Percentiles rank a stretch among this genome's conserved stretches.
phyloP scores from a whole-genome alignment of 2,888 invertebrate species.

The Drosophila mettleri region DNA sequence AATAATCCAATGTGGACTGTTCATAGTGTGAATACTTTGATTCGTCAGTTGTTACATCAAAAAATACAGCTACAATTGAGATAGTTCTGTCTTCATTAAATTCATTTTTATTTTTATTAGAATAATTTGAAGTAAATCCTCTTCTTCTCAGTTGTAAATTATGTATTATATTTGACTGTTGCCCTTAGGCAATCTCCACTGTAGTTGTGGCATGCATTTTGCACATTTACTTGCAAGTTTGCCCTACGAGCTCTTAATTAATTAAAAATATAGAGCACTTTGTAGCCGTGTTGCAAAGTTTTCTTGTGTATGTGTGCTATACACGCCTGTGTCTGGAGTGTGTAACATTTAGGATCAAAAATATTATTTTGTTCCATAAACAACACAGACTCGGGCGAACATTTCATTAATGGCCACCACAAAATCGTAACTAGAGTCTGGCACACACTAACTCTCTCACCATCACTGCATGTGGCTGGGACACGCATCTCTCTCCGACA shows the following conservation, averaged over 20 bases:
- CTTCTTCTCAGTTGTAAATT: not conserved
- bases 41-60: not conserved
- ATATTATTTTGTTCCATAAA: constrained; percentile 44
- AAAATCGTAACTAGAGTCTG: constrained; percentile 18
- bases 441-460: not conserved
- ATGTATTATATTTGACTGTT: not conserved
- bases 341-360: constrained; percentile 28
- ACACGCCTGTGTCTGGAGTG: not conserved
- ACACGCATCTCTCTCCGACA: not conserved
- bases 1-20: not conserved
- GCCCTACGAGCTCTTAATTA: constrained; percentile 49
- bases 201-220: constrained; percentile 5
- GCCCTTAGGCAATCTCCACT: constrained; percentile 10
- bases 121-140: not conserved
- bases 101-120: not conserved
- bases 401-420: constrained; percentile 57
- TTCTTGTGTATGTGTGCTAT: not conserved
- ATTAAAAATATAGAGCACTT: constrained; percentile 47
- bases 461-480: not conserved
- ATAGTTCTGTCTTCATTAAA: too few species aligned
- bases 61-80: too few species aligned
- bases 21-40: not conserved
- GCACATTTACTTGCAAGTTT: constrained; percentile 14
- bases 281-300: constrained; percentile 6
- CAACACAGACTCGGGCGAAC: constrained; percentile 17